These are phyloP conservation scores for Melitaea athalia DNA, from an alignment of 2,888 invertebrate genomes.

Conservation along the genomic window DNA sequence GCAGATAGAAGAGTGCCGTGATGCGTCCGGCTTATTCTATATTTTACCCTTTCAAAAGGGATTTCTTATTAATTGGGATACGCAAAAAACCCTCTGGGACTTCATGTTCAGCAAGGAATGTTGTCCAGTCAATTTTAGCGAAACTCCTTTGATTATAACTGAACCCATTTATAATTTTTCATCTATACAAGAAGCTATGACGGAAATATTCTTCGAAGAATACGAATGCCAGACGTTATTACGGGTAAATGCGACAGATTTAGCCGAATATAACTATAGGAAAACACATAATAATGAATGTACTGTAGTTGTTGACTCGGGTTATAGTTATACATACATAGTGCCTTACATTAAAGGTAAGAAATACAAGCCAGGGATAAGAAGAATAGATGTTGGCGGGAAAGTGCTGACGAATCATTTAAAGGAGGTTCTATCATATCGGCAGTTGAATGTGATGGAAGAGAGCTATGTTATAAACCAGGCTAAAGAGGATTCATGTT, in stretches of 20 bases:
- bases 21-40: slow-evolving; percentile 96
- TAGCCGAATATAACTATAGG: slow-evolving; percentile 88
- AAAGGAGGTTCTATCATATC: slow-evolving; percentile 98
- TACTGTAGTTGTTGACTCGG: slow-evolving; percentile 94
- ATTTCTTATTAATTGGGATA: slow-evolving; percentile 97
- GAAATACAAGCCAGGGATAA: slow-evolving; percentile 85
- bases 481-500: slow-evolving; percentile 98
- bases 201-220: slow-evolving; percentile 98
- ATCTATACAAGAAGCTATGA: slow-evolving; percentile 95
- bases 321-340: slow-evolving; percentile 97
- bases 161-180: slow-evolving; percentile 97
- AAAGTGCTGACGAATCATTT: slow-evolving; percentile 98
- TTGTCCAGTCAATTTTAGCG: slow-evolving; percentile 88
- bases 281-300: slow-evolving; percentile 82
- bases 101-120: slow-evolving; percentile 94
- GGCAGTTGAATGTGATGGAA: slow-evolving; percentile 98
- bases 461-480: slow-evolving; percentile 99
- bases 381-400: slow-evolving; percentile 96
- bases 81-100: slow-evolving; percentile 98
- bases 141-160: slow-evolving; percentile 92
- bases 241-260: slow-evolving; percentile 90
- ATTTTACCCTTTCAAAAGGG: slow-evolving; percentile 97
- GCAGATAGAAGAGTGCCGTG: slow-evolving; percentile 98
- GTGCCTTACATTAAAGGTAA: slow-evolving; percentile 94
- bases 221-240: slow-evolving; percentile 94